phyloP scores from a whole-genome alignment of 1,140 invertebrate genomes.

The Stenopsyche tienmushanensis region DNA sequence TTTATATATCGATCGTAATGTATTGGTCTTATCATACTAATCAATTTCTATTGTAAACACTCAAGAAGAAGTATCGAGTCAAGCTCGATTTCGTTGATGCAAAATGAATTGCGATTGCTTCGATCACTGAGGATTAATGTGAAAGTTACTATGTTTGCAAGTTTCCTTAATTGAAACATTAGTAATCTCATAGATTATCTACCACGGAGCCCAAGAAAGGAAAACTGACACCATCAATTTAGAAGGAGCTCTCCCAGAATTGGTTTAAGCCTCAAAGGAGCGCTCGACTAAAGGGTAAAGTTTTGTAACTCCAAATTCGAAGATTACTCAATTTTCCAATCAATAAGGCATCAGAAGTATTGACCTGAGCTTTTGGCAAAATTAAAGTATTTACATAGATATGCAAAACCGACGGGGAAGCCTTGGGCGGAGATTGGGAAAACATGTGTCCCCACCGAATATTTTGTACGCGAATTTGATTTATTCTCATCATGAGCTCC shows the following conservation, averaged over 20 bases:
- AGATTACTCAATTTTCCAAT: constrained; percentile 6
- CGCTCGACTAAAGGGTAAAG: constrained; percentile 11
- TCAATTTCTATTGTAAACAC: too few species aligned
- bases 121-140: constrained; percentile 13
- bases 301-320: constrained; percentile 14
- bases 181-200: constrained; percentile 27
- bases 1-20: too few species aligned
- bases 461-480: neutral
- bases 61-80: neutral
- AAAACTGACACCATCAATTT: constrained; percentile 27
- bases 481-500: neutral
- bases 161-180: constrained; percentile 26
- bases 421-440: too few species aligned
- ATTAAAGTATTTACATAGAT: too few species aligned
- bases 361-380: neutral
- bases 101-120: neutral
- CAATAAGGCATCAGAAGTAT: constrained; percentile 1
- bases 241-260: constrained; percentile 9
- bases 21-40: too few species aligned
- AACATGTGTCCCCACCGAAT: neutral
- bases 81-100: neutral
- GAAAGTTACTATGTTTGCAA: constrained; percentile 15
- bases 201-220: constrained; percentile 4
- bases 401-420: too few species aligned
- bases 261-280: constrained; percentile 13